Percentiles rank a stretch among this genome's conserved stretches.
Evolutionary conservation across 30 jellyfish, hydroid and myxozoan species (phyloP).

Genomic region (Hydractinia echinata): DNA sequence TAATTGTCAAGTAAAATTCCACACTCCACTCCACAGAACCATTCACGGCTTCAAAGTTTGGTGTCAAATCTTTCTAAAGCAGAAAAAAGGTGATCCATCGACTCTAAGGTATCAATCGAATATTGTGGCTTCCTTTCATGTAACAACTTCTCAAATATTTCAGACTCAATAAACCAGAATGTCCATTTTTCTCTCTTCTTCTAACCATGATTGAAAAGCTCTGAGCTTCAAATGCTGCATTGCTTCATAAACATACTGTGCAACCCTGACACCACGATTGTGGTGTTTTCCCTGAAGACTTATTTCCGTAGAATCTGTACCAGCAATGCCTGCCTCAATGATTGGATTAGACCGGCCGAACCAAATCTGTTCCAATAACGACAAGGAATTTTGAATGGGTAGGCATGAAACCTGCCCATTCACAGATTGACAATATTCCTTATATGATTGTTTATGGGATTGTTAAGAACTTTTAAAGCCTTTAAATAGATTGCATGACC

Average conservation of each 20-base stretch:
- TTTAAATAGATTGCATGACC: not conserved
- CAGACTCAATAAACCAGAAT: not conserved
- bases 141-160: not conserved
- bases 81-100: no score
- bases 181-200: not conserved
- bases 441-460: not conserved
- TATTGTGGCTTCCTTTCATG: not conserved
- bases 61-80: no score
- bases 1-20: not conserved
- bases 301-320: not conserved
- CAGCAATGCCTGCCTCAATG: not conserved
- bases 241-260: constrained; percentile 3
- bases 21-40: no score
- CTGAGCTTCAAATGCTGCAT: constrained; percentile 3
- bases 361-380: constrained; percentile 1
- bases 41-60: no score
- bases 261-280: constrained; percentile 22
- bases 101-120: not conserved
- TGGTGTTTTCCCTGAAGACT: not conserved
- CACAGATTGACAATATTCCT: not conserved
- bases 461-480: not conserved
- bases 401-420: not conserved
- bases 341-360: not conserved
- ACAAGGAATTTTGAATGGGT: not conserved
- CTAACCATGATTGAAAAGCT: constrained; percentile 6